phyloP scores from a whole-genome alignment of 2,113 vertebrate species.

The Turnix velox region DNA sequence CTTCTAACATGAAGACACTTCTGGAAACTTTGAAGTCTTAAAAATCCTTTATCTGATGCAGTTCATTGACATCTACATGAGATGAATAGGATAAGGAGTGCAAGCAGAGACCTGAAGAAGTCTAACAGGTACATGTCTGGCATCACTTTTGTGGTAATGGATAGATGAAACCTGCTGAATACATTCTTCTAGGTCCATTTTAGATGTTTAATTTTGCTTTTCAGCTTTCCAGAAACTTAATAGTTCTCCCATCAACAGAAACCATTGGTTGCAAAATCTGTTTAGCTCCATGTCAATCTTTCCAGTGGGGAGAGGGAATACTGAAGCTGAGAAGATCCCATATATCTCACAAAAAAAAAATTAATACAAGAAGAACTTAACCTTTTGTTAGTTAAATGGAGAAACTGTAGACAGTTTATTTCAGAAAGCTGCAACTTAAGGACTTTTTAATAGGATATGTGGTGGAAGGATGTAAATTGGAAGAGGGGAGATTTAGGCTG shows the following conservation, averaged over 20 bases:
- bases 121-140: background rate
- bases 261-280: background rate
- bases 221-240: background rate
- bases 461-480: too few species aligned
- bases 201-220: background rate
- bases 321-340: background rate
- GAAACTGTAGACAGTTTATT: background rate
- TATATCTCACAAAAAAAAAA: background rate
- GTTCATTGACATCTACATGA: background rate
- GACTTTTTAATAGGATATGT: too few species aligned
- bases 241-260: background rate
- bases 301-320: background rate
- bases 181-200: background rate
- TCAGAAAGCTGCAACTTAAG: background rate
- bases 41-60: background rate
- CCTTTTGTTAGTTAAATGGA: background rate
- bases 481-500: too few species aligned
- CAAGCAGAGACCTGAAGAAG: background rate
- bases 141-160: background rate
- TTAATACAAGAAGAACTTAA: background rate
- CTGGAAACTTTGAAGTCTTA: background rate
- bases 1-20: background rate
- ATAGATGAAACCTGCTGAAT: background rate
- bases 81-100: background rate
- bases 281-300: background rate